These are phyloP conservation scores for Isurus oxyrinchus DNA, from an alignment of 2,113 vertebrate species.

Conservation along the genomic window DNA sequence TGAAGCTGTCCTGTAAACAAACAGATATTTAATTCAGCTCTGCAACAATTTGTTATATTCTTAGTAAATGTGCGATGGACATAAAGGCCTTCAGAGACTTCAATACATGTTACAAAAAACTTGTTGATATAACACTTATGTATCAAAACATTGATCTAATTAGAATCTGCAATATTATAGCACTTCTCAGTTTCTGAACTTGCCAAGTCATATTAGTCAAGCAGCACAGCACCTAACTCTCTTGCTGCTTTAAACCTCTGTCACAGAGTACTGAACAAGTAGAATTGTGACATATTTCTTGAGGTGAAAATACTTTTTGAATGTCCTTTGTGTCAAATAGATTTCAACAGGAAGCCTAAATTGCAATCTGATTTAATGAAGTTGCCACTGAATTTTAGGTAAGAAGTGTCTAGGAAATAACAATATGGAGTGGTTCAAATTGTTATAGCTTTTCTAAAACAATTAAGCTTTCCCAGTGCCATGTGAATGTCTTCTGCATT, in stretches of 20 bases:
- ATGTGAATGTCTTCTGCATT: not conserved
- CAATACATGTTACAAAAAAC: not conserved
- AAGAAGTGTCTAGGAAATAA: not conserved
- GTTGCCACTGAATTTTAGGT: not conserved
- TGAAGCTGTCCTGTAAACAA: conserved; percentile 20
- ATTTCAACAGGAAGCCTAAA: not conserved
- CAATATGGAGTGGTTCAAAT: not conserved
- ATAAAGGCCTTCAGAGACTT: not conserved
- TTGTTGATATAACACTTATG: conserved; percentile 6
- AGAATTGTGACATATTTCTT: not conserved
- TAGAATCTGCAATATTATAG: not conserved
- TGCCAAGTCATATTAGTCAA: not conserved
- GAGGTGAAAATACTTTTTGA: not conserved
- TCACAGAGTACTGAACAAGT: not conserved
- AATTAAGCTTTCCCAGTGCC: not conserved
- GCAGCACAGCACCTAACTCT: not conserved
- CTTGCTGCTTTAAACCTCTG: not conserved
- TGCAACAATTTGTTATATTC: not conserved
- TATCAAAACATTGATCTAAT: conserved; percentile 9
- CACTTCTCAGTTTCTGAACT: not conserved
- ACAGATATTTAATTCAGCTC: not conserved
- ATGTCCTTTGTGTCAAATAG: not conserved
- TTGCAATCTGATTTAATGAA: not conserved
- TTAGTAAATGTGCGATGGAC: not conserved
- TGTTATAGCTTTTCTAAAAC: not conserved